Evolutionary conservation across 1,140 invertebrate species (phyloP).

Genomic region (Capitella teleta): DNA sequence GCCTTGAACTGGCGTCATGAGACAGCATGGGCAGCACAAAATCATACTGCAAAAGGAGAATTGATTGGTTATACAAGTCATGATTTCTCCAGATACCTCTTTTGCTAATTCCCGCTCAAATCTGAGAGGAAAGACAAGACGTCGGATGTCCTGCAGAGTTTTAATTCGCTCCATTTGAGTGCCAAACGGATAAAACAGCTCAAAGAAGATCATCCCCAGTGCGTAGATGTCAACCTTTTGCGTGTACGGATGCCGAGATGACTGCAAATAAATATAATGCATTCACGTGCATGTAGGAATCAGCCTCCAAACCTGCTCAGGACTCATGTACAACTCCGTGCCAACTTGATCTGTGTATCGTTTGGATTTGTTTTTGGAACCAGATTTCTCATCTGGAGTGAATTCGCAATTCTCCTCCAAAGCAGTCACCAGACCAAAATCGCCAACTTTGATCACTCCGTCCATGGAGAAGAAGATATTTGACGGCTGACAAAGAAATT

Average conservation of each 20-base stretch:
- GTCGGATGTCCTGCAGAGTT: constrained; percentile 48
- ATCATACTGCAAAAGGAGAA: too few relatives aligned
- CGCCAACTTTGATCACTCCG: constrained; percentile 80
- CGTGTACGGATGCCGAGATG: constrained; percentile 63
- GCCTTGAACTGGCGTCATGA: too few relatives aligned
- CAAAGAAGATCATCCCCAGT: constrained; percentile 84
- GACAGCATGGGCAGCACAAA: too few relatives aligned
- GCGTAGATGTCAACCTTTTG: constrained; percentile 96
- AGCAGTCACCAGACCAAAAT: constrained; percentile 88
- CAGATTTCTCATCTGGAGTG: neutral
- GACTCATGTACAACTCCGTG: constrained; percentile 93
- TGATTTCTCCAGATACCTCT: too few relatives aligned
- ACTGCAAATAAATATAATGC: constrained; percentile 32
- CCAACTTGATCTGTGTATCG: constrained; percentile 63
- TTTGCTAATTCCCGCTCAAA: constrained; percentile 55
- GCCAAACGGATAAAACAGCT: constrained; percentile 73
- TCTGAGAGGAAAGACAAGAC: constrained; percentile 56
- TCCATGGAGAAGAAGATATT: constrained; percentile 91
- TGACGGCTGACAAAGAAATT: constrained; percentile 61
- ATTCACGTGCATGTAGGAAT: neutral
- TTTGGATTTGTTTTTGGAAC: constrained; percentile 5
- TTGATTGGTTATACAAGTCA: too few relatives aligned
- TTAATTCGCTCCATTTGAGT: constrained; percentile 78
- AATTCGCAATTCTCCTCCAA: constrained; percentile 51
- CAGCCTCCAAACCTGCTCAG: constrained; percentile 62